A percentile compares a stretch with the other conserved stretches of the same genome.
Conservation (phyloP, 2,888 invertebrate genomes). For the Phaonia tiefii region DNA sequence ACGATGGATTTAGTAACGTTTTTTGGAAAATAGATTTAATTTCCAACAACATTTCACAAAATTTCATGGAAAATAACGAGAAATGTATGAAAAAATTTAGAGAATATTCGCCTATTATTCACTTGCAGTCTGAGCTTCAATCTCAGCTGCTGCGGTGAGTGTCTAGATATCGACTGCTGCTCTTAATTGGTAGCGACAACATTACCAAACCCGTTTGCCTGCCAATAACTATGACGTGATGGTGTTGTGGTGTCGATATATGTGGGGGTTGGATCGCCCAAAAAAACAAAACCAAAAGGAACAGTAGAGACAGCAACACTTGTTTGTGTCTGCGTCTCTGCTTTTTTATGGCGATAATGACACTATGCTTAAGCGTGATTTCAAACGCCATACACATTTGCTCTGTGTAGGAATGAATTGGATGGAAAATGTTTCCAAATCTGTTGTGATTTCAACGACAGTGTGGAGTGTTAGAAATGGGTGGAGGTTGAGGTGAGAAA, state of each 20-base stretch:
- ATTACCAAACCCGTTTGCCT: slow-evolving; percentile 46
- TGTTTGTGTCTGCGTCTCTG: neutral
- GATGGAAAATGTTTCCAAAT: no score
- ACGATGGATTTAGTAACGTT: neutral
- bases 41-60: neutral
- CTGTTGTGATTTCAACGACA: no score
- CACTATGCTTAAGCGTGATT: slow-evolving; percentile 3
- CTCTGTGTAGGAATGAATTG: neutral
- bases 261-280: slow-evolving; percentile 13
- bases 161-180: no score
- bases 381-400: slow-evolving; percentile 8
- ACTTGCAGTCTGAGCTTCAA: neutral
- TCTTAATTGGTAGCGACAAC: neutral
- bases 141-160: no score
- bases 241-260: neutral
- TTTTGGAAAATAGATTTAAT: neutral
- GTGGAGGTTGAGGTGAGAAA: neutral
- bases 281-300: neutral
- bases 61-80: neutral
- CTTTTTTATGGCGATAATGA: neutral
- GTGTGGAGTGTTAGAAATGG: slow-evolving; percentile 8
- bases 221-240: slow-evolving; percentile 45
- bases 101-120: neutral
- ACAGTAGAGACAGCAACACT: slow-evolving; percentile 4
- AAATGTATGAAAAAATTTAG: slow-evolving; percentile 3